phyloP scores from a whole-genome alignment of 2,113 vertebrate genomes.

The Columba livia region DNA sequence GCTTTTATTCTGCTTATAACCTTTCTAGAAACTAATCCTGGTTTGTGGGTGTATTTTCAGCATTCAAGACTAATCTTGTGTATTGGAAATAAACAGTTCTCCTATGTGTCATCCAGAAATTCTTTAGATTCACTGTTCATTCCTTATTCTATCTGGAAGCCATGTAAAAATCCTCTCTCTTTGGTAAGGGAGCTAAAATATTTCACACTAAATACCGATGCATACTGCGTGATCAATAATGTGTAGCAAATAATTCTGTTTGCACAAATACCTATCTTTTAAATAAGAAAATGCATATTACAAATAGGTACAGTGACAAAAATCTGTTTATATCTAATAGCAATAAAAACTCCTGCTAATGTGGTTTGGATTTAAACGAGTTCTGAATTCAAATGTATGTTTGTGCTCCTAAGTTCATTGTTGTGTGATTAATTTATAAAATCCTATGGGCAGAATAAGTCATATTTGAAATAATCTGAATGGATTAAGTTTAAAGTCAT shows the following conservation, averaged over 20 bases:
- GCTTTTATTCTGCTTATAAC: slow-evolving; percentile 4
- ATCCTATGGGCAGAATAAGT: slow-evolving; percentile 39
- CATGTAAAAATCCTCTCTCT: neutral
- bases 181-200: neutral
- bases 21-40: neutral
- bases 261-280: neutral
- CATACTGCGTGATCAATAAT: neutral
- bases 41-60: neutral
- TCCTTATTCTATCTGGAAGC: neutral
- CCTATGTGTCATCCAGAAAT: neutral
- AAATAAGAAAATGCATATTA: neutral
- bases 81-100: slow-evolving; percentile 7
- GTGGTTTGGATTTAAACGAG: neutral
- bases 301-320: neutral
- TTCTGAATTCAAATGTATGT: neutral
- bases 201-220: neutral
- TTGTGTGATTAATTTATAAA: slow-evolving; percentile 19
- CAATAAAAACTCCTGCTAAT: neutral
- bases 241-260: neutral
- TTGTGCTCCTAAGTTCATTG: neutral
- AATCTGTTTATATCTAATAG: neutral
- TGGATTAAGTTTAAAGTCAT: slow-evolving; percentile 25
- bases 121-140: neutral
- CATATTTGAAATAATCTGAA: slow-evolving; percentile 24
- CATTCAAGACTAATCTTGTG: neutral